Evolutionary conservation across 2,888 invertebrate species (phyloP), one percentile per base, ranked within the genome.

Genomic region (Himalopsyche tibetana): DNA sequence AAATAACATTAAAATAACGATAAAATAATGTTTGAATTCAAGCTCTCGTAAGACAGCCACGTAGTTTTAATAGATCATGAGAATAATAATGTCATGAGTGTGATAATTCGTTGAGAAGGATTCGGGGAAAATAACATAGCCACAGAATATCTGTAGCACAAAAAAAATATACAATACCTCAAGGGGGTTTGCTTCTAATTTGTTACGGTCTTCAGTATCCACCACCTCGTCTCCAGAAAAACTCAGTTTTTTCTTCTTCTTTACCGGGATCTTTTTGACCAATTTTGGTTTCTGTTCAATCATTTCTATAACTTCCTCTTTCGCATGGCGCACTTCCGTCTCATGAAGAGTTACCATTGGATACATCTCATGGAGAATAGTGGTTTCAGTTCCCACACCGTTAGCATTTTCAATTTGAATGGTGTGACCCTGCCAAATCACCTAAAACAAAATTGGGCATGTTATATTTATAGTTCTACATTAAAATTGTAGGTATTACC

Each of bases 141-240:
- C 28, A 45, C 8, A 45, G 11, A 8, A 11, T 45, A 45, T 51
- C 12, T 15, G 15, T 2, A 15, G 15, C 8, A 15, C 4, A 15
- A 6, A 42, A 42, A 42, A 42, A 0, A 42, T 42, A 90, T 45
- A 28, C 63, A 9, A 17, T 89, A 93, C 93, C 92, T 93, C 93
- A 45, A 92, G 91, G 36, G 95, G 95, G 91, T 95, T 96, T 90
- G 96, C 95, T 90, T 96, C 96, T 86, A 96, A 90, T 90, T 95
- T 95, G 85, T 95, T 95, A 3, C 93, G 91, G 89, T 96, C 95
- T 86, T 94, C 94, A 42, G 93, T 92, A 89, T 93, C 93, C 86
- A 89, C 89, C 42, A 93, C 92, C 89, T 93, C 93, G 87, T 89
- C 89, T 8, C 89, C 92, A 5, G 91, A 90, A 88, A 93, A 91